These are phyloP conservation scores for Chaetorhynchus papuensis DNA, from an alignment of 2,113 vertebrate genomes.

Conservation along the genomic window DNA sequence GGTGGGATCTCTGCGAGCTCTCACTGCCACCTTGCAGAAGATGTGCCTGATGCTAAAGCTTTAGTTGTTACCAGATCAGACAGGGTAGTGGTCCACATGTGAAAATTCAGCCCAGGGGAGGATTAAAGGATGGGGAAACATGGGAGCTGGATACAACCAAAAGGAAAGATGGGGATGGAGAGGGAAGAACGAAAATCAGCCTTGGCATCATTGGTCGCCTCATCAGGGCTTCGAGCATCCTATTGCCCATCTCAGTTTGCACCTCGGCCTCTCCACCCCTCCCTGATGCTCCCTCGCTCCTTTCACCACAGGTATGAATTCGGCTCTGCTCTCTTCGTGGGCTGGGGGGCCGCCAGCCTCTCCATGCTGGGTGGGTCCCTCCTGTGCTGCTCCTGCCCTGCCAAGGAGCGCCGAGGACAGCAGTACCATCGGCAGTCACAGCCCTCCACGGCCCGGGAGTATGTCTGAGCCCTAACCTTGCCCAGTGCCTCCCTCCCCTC, in stretches of 20 bases:
- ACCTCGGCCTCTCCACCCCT: neutral
- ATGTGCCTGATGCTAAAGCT: neutral
- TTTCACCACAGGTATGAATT: slow-evolving; percentile 85
- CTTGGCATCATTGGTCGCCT: accelerated
- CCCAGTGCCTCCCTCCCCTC: neutral
- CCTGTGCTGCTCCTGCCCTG: slow-evolving; percentile 91
- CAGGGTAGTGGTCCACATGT: accelerated
- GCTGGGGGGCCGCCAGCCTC: slow-evolving; percentile 90
- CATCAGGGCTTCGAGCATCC: accelerated
- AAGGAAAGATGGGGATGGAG: neutral
- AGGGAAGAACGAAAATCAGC: neutral
- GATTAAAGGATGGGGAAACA: neutral
- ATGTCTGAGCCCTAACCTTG: slow-evolving; percentile 77
- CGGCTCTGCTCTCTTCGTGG: slow-evolving; percentile 90
- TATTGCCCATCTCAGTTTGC: neutral
- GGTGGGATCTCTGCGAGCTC: neutral
- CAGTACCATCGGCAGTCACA: slow-evolving; percentile 87
- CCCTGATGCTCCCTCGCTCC: neutral
- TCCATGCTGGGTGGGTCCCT: slow-evolving; percentile 88
- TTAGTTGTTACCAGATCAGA: neutral
- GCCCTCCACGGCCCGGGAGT: slow-evolving; percentile 87
- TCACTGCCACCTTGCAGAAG: neutral
- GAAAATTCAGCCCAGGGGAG: neutral
- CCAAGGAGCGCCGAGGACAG: slow-evolving; percentile 79
- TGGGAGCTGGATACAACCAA: neutral